phyloP scores from a whole-genome alignment of 2,888 invertebrate species.

The Gymnoscelis rufifasciata region DNA sequence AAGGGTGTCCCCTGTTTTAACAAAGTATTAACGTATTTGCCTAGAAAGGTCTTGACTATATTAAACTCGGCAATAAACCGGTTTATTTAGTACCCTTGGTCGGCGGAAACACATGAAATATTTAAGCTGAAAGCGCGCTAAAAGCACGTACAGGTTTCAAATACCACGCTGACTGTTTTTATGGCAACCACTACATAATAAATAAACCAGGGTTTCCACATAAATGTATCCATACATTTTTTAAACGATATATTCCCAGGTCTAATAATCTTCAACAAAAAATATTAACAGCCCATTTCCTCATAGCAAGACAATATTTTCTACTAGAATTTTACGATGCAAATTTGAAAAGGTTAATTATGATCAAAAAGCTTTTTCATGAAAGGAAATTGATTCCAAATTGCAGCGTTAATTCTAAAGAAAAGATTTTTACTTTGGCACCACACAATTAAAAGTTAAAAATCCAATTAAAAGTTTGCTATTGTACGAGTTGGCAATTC shows the following conservation, averaged over 20 bases:
- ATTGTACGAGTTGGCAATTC: conserved; percentile 31
- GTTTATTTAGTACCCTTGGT: conserved; percentile 17
- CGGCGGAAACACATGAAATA: conserved; percentile 21
- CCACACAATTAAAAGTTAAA: conserved; percentile 33
- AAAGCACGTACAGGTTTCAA: conserved; percentile 25
- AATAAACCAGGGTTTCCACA: conserved; percentile 16
- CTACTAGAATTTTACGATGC: too few species aligned
- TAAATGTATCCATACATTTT: conserved; percentile 1
- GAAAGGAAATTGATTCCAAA: conserved; percentile 12
- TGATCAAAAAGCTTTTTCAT: background rate
- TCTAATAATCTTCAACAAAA: too few species aligned
- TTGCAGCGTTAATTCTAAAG: conserved; percentile 21
- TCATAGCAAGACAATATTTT: too few species aligned
- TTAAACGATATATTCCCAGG: too few species aligned
- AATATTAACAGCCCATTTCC: too few species aligned
- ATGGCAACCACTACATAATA: conserved; percentile 20
- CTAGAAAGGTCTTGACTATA: conserved; percentile 2
- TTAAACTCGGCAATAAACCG: conserved; percentile 9
- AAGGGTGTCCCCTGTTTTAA: too few species aligned
- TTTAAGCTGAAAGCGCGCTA: conserved; percentile 22
- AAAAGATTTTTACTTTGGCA: conserved; percentile 23
- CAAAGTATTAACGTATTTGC: background rate
- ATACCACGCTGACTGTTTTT: conserved; percentile 23
- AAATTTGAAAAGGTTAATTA: too few species aligned
- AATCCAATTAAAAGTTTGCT: conserved; percentile 40